Base-by-base conservation (phyloP, 2,113 vertebrate species). In the rat (Rattus norvegicus) region DNA sequence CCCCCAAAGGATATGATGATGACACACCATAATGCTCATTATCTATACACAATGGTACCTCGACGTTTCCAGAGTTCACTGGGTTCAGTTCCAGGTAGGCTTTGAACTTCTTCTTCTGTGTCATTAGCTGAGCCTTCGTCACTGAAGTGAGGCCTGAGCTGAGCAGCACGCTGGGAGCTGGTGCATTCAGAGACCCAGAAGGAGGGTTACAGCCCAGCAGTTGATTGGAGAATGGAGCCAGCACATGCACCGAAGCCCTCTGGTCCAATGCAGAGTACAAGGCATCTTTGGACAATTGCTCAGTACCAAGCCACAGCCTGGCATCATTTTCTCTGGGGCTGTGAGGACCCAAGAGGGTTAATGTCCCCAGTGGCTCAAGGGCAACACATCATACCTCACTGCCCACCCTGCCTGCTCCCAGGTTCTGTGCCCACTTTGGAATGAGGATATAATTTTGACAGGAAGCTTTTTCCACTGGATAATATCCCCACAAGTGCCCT, bases 391-490 rank as follows among this genome's bases (percentile, higher is more conserved):
- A 5, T 22, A 65, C n/a, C 22, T 47, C 28, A 20, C n/a, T 12
- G 1, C 49, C 36, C 4, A 3, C 10, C 1, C 12, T 19, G 17
- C 12, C 69, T 49, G 13, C 28, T 47, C 19, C 26, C 24, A 9
- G 67, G 16, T 30, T 24, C 61, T 36, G 24, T 19, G 4, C 43
- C 16, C 59, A 30, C 65, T 49, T 67, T 43, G 7, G 36, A 90
- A 56, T 10, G 30, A 80, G 36, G 4, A 2, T 8, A 24, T 33
- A 63, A 9, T 77, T 47, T 49, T 39, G 28, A 59, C 63, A 39
- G 0, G 8, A 84, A 61, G 26, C 9, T 83, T 1, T 83, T 30
- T 52, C 33, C 14, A 13, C 13, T 1, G 0, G 0, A 1, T 67
- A 2, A 30, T 61, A 17, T 79, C 14, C 47, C n/a, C 43, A 75